These are phyloP conservation scores for Diarsia mendica DNA, from an alignment of 2,888 invertebrate genomes.

Conservation along the genomic window DNA sequence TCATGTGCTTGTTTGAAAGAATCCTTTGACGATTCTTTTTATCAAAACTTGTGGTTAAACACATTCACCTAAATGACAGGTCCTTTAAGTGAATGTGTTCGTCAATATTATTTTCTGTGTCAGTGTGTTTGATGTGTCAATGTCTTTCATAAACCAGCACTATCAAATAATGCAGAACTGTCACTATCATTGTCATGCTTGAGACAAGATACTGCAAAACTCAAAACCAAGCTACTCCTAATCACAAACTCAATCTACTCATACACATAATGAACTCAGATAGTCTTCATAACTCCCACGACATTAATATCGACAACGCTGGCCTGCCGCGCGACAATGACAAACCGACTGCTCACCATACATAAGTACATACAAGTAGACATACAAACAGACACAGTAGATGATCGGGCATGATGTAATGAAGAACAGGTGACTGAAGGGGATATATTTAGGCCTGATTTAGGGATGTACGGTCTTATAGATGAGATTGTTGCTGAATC, in stretches of 20 bases:
- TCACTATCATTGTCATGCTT: neutral
- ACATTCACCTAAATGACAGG: neutral
- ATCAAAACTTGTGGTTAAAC: too few species aligned
- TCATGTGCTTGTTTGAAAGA: neutral
- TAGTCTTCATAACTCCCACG: constrained; percentile 47
- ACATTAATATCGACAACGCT: constrained; percentile 62
- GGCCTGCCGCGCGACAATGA: constrained; percentile 53
- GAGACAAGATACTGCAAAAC: neutral
- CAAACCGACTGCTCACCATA: constrained; percentile 41
- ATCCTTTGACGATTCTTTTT: neutral
- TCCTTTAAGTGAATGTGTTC: too few species aligned
- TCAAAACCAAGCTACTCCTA: neutral
- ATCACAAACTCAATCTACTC: neutral
- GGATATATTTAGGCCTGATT: constrained; percentile 56
- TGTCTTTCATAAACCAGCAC: neutral
- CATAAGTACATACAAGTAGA: constrained; percentile 20
- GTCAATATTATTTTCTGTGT: too few species aligned
- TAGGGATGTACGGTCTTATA: constrained; percentile 46
- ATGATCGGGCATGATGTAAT: constrained; percentile 48
- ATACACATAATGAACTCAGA: constrained; percentile 1
- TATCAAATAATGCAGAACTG: neutral
- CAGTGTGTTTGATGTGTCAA: neutral
- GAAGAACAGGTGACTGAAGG: constrained; percentile 55
- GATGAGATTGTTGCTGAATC: constrained; percentile 21
- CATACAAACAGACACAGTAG: constrained; percentile 16